Evolutionary conservation across 2,888 invertebrate species (phyloP).

Genomic region (Caenorhabditis afra): DNA sequence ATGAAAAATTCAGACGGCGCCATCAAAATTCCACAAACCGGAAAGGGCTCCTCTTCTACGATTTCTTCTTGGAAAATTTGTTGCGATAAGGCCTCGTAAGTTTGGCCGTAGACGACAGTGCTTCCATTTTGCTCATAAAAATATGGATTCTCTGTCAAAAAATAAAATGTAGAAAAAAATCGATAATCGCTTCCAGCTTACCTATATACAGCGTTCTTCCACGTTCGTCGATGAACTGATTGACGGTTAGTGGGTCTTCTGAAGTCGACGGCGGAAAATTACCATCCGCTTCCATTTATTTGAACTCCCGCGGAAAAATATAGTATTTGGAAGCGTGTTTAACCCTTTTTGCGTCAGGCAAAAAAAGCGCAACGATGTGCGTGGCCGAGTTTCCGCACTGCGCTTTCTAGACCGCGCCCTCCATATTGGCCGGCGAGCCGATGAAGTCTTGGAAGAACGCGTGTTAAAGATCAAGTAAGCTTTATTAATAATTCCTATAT

Average conservation of each 20-base stretch:
- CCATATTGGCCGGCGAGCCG: too few relatives aligned
- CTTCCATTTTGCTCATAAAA: constrained; percentile 34
- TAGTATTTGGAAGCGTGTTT: constrained; percentile 26
- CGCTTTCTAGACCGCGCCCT: too few relatives aligned
- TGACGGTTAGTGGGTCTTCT: not conserved
- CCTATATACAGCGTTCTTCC: constrained; percentile 6
- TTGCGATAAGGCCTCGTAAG: constrained; percentile 28
- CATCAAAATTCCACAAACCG: constrained; percentile 12
- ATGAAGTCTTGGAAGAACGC: too few relatives aligned
- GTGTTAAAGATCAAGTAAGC: too few relatives aligned
- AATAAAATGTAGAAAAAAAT: not conserved
- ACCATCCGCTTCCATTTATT: constrained; percentile 14
- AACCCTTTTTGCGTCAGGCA: constrained; percentile 34
- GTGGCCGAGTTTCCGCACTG: too few relatives aligned
- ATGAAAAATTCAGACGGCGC: not conserved
- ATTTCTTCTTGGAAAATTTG: constrained; percentile 49
- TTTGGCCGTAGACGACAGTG: constrained; percentile 13
- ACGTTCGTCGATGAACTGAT: constrained; percentile 30
- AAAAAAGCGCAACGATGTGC: too few relatives aligned
- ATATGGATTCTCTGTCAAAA: constrained; percentile 19
- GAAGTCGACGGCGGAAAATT: not conserved
- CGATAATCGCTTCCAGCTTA: not conserved
- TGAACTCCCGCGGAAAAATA: constrained; percentile 14
- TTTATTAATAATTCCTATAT: not conserved
- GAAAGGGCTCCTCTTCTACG: constrained; percentile 29